Conservation (phyloP, 1,140 invertebrate genomes). For the Drosophila novamexicana region DNA sequence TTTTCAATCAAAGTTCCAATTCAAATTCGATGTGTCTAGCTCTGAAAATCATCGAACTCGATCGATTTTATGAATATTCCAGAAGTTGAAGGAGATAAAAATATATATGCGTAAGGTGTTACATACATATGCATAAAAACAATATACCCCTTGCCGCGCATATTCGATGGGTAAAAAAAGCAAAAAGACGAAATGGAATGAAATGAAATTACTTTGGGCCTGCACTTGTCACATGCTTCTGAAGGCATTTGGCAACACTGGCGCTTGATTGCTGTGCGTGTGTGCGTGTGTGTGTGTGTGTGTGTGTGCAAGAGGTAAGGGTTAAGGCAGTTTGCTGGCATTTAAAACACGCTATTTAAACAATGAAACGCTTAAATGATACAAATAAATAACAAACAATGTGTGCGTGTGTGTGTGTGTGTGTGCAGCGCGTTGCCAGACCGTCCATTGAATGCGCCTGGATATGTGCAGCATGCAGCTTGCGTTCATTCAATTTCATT, state of each 20-base stretch:
- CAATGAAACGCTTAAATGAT: slow-evolving; percentile 58
- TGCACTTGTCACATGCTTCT: slow-evolving; percentile 35
- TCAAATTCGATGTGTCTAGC: no score
- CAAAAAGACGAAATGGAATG: slow-evolving; percentile 25
- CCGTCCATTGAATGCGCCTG: slow-evolving; percentile 57
- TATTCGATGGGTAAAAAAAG: no score
- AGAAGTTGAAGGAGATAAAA: no score
- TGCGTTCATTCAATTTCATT: slow-evolving; percentile 80
- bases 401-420: slow-evolving; percentile 12
- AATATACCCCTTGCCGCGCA: no score
- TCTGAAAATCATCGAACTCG: no score
- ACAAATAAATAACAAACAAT: slow-evolving; percentile 53
- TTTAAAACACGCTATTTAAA: slow-evolving; percentile 74
- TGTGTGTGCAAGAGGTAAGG: not conserved
- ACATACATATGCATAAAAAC: no score
- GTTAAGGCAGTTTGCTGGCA: slow-evolving; percentile 30
- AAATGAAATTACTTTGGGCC: slow-evolving; percentile 37
- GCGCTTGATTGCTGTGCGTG: not conserved
- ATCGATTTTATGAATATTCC: no score
- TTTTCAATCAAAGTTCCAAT: no score
- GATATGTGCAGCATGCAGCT: slow-evolving; percentile 69
- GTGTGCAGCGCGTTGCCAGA: slow-evolving; percentile 41
- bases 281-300: slow-evolving; percentile 20
- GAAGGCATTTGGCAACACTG: slow-evolving; percentile 17
- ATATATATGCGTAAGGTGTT: no score